phyloP scores from a whole-genome alignment of 1,140 invertebrate species.

The Wiebesia pumilae region DNA sequence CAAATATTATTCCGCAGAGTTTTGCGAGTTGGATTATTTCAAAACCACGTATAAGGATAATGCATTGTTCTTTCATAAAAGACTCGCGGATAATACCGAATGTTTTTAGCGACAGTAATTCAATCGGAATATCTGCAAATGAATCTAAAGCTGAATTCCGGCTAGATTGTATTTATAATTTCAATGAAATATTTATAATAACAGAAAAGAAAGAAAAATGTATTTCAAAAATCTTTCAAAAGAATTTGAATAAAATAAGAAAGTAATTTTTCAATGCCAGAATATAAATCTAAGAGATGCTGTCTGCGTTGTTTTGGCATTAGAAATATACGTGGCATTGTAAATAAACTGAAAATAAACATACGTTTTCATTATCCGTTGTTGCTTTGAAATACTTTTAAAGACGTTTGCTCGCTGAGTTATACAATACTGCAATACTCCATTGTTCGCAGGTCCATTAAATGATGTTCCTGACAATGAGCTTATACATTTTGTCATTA shows the following conservation, averaged over 20 bases:
- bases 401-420: background rate
- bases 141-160: no score
- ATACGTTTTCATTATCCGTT: background rate
- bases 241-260: background rate
- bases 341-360: background rate
- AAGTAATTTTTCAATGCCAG: background rate
- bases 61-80: no score
- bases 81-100: no score
- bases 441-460: background rate
- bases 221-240: background rate
- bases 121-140: no score
- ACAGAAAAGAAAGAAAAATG: background rate
- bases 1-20: no score
- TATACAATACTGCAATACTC: background rate
- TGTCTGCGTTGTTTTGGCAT: background rate
- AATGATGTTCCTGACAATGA: background rate
- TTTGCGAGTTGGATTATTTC: no score
- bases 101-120: no score
- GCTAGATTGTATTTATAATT: no score
- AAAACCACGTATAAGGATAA: no score
- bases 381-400: conserved; percentile 7
- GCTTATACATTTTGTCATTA: background rate
- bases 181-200: background rate
- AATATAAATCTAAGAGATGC: background rate
- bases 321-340: background rate